These are phyloP conservation scores for Endomychus coccineus DNA, from an alignment of 2,888 invertebrate genomes.

Conservation along the genomic window DNA sequence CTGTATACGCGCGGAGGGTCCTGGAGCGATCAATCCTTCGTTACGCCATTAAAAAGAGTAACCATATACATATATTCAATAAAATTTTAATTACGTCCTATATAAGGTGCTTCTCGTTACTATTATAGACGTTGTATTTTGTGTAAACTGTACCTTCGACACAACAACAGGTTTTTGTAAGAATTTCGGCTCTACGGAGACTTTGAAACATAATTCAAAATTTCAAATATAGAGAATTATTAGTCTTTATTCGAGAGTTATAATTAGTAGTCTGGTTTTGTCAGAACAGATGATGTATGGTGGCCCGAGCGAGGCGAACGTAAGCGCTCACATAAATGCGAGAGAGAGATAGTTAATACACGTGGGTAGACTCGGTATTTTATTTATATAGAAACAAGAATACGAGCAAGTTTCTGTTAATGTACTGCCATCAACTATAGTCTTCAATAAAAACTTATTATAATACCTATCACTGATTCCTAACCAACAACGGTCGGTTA, in stretches of 20 bases:
- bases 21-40: no score
- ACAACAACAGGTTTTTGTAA: conserved; percentile 15
- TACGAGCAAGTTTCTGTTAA: conserved; percentile 16
- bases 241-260: conserved; percentile 37
- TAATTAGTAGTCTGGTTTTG: conserved; percentile 39
- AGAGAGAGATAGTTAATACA: conserved; percentile 17
- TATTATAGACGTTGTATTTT: no score
- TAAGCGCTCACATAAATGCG: conserved; percentile 5
- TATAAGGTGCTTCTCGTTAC: not conserved
- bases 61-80: no score
- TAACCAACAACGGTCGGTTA: no score
- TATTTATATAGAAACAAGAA: conserved; percentile 37
- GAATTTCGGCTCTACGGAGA: conserved; percentile 13
- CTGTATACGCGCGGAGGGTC: no score
- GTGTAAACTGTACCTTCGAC: no score
- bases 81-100: not conserved
- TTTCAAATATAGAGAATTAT: conserved; percentile 39
- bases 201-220: conserved; percentile 35
- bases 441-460: conserved; percentile 26
- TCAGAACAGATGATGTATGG: conserved; percentile 35
- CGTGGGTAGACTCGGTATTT: conserved; percentile 35
- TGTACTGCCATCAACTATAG: conserved; percentile 6
- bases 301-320: conserved; percentile 9
- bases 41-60: no score
- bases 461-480: no score